Base-by-base conservation (phyloP, 1,140 invertebrate species). In the Sycobia sp. region DNA sequence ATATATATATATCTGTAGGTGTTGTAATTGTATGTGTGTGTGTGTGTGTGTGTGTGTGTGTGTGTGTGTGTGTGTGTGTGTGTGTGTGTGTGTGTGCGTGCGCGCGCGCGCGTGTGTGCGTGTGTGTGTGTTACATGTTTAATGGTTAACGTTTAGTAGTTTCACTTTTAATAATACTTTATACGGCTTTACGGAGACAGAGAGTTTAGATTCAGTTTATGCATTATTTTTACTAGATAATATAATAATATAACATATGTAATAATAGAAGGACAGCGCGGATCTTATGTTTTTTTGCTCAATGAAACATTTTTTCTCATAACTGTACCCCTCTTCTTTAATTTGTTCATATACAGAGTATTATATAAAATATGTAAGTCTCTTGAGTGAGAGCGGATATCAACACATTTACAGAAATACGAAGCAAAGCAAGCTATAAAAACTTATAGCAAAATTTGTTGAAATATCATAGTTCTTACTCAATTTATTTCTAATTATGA, bases 121-220 rank as follows among this genome's bases (percentile, higher is more conserved):
- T n/a, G n/a, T n/a, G n/a, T n/a, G n/a, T n/a, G n/a, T n/a, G n/a
- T n/a, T n/a, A n/a, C 77, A 78, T 76, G 69, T 77, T 82, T 78
- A 81, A 67, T 71, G 68, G 72, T 78, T 80, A 71, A 78, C 68
- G 67, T 76, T 76, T 74, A 75, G 75, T 78, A 75, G 67, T 72
- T 74, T 72, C 65, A 46, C 62, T 59, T 66, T 65, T 69, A 54
- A 53, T 62, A 66, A 47, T 25, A 53, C 29, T 54, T 50, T 65
- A 58, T 59, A 59, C 46, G 55, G 11, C 5, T 41, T 58, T 65
- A 20, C 49, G 49, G 53, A 29, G 38, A 65, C 58, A 58, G 55
- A 56, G 20, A 65, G 49, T 58, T 65, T 53, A 54, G 38, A 32
- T 53, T 65, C 27, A 65, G 20, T 65, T 65, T 65, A 65, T 54